Conservation (phyloP, 2,113 vertebrate genomes). For the Chelonoidis abingdonii region DNA sequence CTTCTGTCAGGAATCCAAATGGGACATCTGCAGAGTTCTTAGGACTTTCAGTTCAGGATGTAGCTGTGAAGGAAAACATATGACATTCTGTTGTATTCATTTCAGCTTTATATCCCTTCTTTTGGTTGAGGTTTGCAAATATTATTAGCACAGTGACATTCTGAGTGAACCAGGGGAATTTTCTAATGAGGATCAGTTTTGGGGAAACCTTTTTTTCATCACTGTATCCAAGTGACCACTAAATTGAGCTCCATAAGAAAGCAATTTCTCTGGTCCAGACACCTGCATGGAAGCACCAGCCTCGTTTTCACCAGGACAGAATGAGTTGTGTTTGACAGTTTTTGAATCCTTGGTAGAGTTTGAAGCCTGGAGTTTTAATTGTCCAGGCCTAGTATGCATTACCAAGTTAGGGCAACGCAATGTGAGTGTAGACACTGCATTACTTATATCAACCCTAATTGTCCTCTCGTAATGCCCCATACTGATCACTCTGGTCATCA, state of each 20-base stretch:
- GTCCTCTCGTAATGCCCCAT: not conserved
- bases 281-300: not conserved
- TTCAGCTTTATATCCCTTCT: not conserved
- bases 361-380: not conserved
- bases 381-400: not conserved
- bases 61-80: constrained; percentile 36
- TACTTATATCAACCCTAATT: not conserved
- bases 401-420: too few species aligned
- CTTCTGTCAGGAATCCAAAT: constrained; percentile 49
- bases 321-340: not conserved
- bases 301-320: constrained; percentile 1
- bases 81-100: constrained; percentile 47
- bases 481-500: not conserved
- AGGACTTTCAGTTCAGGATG: constrained; percentile 38
- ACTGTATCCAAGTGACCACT: not conserved
- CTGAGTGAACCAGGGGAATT: not conserved
- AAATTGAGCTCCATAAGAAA: not conserved
- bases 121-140: not conserved
- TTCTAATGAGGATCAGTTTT: not conserved
- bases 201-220: not conserved
- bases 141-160: not conserved
- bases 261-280: not conserved
- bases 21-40: constrained; percentile 57
- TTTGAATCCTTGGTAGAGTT: not conserved
- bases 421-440: not conserved